These are phyloP conservation scores for Lobophora halterata DNA, from an alignment of 2,888 invertebrate genomes.

Conservation along the genomic window DNA sequence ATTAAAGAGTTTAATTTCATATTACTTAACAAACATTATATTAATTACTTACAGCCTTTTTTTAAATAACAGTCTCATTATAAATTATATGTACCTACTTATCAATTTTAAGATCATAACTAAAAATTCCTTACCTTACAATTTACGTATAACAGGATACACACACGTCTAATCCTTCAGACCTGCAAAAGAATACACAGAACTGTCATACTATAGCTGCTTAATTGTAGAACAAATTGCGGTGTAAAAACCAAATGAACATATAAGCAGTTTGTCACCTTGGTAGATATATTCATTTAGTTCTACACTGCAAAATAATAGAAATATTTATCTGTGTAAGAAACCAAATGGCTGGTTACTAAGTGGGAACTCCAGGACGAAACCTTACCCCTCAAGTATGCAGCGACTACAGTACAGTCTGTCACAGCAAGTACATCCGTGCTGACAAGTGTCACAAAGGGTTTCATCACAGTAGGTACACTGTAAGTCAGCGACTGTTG, in stretches of 20 bases:
- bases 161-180: conserved; percentile 57
- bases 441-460: conserved; percentile 51
- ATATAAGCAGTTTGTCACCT: too few species aligned
- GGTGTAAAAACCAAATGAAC: too few species aligned
- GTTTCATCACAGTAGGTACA: conserved; percentile 61
- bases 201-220: too few species aligned
- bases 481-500: conserved; percentile 29
- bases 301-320: too few species aligned
- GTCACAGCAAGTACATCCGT: conserved; percentile 46
- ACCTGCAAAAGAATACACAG: conserved; percentile 47
- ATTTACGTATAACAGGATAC: conserved; percentile 64
- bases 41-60: conserved; percentile 34
- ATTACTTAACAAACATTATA: conserved; percentile 14
- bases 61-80: conserved; percentile 26
- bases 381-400: conserved; percentile 49
- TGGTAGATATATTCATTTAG: too few species aligned
- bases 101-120: too few species aligned
- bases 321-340: too few species aligned
- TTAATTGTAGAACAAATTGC: too few species aligned
- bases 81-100: conserved; percentile 1
- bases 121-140: conserved; percentile 4
- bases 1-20: conserved; percentile 33
- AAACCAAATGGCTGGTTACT: too few species aligned
- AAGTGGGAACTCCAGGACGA: too few species aligned
- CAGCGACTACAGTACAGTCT: conserved; percentile 51